Conservation (phyloP, 2,113 vertebrate genomes). For the Alouatta palliata region DNA sequence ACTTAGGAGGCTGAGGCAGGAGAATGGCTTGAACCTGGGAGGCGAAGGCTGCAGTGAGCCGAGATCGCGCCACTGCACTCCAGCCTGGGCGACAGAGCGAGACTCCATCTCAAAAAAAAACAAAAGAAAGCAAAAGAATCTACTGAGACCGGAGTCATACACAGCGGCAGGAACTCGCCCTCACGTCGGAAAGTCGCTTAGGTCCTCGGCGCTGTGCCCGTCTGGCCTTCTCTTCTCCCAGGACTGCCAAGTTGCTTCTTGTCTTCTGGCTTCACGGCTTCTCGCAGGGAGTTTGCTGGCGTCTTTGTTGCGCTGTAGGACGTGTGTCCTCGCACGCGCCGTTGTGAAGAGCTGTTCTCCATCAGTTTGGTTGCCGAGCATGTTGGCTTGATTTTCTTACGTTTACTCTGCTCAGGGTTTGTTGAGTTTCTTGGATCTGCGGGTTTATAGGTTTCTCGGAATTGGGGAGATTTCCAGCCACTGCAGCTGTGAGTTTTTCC, state of each 20-base stretch:
- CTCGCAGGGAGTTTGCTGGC: background rate
- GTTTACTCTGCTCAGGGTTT: background rate
- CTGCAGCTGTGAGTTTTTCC: background rate
- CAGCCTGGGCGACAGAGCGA: too few species aligned
- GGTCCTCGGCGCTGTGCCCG: accelerated
- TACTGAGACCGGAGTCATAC: background rate
- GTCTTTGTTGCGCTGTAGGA: background rate
- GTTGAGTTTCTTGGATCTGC: background rate
- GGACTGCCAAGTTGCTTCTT: background rate
- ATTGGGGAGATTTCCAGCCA: background rate
- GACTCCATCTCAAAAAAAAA: too few species aligned
- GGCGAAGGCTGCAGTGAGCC: too few species aligned
- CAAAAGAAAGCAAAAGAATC: background rate
- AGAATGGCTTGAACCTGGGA: too few species aligned
- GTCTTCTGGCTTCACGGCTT: background rate
- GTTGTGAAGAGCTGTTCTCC: background rate
- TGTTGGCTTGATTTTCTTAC: background rate
- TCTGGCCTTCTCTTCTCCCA: too few species aligned
- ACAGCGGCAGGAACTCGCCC: background rate
- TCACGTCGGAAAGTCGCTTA: background rate
- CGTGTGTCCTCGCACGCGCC: background rate
- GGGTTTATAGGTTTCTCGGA: background rate
- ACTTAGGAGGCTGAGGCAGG: too few species aligned
- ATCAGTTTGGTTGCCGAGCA: background rate
- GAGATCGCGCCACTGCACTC: too few species aligned